These are phyloP conservation scores for Myopa tessellatipennis DNA, from an alignment of 2,888 invertebrate species.

Conservation along the genomic window DNA sequence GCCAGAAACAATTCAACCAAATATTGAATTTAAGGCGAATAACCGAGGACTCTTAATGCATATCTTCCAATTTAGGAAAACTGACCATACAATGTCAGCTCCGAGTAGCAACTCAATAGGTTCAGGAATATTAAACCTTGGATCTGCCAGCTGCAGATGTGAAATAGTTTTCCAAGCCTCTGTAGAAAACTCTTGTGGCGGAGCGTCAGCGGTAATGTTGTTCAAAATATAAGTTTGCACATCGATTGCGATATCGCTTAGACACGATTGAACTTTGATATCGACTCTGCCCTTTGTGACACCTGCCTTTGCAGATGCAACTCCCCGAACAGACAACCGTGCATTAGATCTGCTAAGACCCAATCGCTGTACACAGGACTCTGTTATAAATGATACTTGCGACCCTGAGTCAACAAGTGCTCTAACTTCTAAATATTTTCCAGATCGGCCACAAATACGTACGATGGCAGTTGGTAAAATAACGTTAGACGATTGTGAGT, in stretches of 20 bases:
- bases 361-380: constrained; percentile 25
- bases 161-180: background rate
- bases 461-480: constrained; percentile 1
- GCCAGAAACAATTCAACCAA: constrained; percentile 13
- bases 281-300: constrained; percentile 22
- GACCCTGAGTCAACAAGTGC: constrained; percentile 31
- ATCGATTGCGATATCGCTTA: background rate
- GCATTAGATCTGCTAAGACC: constrained; percentile 15
- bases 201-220: constrained; percentile 21
- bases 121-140: constrained; percentile 14
- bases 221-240: constrained; percentile 24
- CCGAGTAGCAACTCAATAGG: constrained; percentile 24
- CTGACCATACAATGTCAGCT: constrained; percentile 32
- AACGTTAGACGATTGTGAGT: background rate
- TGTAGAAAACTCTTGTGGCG: background rate
- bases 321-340: constrained; percentile 14
- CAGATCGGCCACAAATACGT: background rate
- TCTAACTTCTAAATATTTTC: constrained; percentile 14
- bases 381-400: constrained; percentile 33
- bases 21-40: constrained; percentile 10
- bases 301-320: constrained; percentile 20
- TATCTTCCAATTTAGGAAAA: constrained; percentile 9
- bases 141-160: constrained; percentile 22
- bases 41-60: background rate
- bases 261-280: constrained; percentile 9